phyloP scores from a whole-genome alignment of 2,113 vertebrate genomes.

The Toxostoma redivivum region DNA sequence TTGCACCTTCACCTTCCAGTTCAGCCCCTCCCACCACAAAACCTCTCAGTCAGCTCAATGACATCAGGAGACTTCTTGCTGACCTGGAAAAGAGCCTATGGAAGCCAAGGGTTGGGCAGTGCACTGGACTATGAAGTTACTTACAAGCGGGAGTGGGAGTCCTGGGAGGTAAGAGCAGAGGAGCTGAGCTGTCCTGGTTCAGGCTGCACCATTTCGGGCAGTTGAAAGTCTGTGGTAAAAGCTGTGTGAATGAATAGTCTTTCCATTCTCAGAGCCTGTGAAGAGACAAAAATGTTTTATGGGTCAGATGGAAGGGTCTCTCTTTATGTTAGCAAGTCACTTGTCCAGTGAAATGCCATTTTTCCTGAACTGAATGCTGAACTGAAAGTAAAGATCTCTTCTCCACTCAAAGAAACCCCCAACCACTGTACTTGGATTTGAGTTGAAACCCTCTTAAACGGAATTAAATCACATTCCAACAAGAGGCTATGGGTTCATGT shows the following conservation, averaged over 20 bases:
- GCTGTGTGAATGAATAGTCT: neutral
- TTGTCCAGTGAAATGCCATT: neutral
- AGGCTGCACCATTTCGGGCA: neutral
- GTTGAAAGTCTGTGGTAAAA: neutral
- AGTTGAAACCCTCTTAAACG: neutral
- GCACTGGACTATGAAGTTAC: constrained; percentile 66
- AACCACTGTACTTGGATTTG: neutral
- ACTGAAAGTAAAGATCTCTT: neutral
- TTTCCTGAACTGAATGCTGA: neutral
- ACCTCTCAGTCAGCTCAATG: neutral
- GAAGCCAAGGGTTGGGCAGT: neutral
- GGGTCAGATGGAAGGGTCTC: neutral
- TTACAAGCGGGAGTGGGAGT: constrained; percentile 60
- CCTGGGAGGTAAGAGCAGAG: constrained; percentile 70
- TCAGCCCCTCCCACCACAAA: constrained; percentile 50
- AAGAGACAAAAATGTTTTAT: neutral
- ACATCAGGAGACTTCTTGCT: constrained; percentile 34
- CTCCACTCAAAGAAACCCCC: neutral
- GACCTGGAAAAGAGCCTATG: constrained; percentile 39
- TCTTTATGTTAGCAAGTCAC: neutral
- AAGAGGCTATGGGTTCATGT: neutral
- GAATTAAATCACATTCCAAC: neutral
- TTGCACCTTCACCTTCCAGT: constrained; percentile 44
- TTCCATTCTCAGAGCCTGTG: neutral
- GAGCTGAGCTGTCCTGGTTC: neutral